Evolutionary conservation across 2,888 invertebrate genomes (phyloP), one percentile per base, ranked within the genome.

Genomic region (Vanessa cardui): DNA sequence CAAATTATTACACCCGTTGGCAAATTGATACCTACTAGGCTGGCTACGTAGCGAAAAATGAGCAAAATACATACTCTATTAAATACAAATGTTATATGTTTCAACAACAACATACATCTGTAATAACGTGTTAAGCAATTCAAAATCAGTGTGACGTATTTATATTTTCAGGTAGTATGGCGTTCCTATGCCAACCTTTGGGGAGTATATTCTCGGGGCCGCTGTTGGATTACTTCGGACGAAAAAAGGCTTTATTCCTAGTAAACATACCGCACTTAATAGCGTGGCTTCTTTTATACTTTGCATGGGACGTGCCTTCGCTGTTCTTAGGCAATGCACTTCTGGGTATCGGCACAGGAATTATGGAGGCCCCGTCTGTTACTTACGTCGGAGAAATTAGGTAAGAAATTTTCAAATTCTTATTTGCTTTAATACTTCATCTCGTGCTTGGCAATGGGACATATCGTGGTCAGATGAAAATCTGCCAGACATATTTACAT

Each of bases 351-450:
- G 94, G 94, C 0, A 93, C 94, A 4, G 94, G 94, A 0, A 87
- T 94, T 18, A 94, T 94, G 94, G 94, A 94, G 76, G 94, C 94
- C 0, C 94, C 94, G 0, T 93, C 94, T 1, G 83, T 94, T n/a
- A 94, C 94, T 1, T 94, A 94, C 70, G 90, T 94, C n/a, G 94
- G 94, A 1, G 94, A 94, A 87, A 87, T 94, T 47, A 91, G 92
- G 93, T 93, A 74, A 76, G 65, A 52, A 33, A 64, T 26, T 20
- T 15, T 15, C 9, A 26, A 39, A 16, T 20, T 20, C 2, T 1
- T 18, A 9, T 9, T 20, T 20, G 7, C 18, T 18, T 9, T 20
- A 2, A 49, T 46, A 46, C 6, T 46, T n/a, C 46, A 16, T 46
- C 6, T 46, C n/a, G n/a, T 46, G 6, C n/a, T 26, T 5, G 26